Base-by-base conservation (phyloP, 1,140 invertebrate species). In the Hylaeus anthracinus region DNA sequence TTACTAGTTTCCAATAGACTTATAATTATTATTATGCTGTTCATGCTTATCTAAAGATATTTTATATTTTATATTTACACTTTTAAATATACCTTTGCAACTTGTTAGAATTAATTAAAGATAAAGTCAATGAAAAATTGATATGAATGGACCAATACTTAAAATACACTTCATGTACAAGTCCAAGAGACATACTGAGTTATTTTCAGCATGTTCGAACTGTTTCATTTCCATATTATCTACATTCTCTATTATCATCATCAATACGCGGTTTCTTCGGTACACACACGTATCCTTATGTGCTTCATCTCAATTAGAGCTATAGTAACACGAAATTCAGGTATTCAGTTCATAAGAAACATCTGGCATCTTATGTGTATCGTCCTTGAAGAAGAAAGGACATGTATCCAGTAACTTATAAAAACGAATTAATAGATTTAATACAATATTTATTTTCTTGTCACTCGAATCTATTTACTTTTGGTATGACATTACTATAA, bases 201-300 rank as follows among this genome's bases (percentile, higher is more conserved):
- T 79, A 79, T 72, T 79, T 79, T 26, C 51, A 72, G 48, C 51
- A 63, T 45, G 8, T 51, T 39, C 60, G 53, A 55, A 73, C 70
- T 79, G 71, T 66, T 73, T 65, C 70, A 65, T 73, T 64, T 73
- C 65, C 77, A 73, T 73, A 66, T 79, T 79, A 26, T 26, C 26
- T 26, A 41, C 61, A 79, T 63, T n/a, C 43, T 48, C 67, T 41
- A 72, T 73, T 79, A 79, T 72, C 26, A 53, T 63, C 69, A n/a
- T 72, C 61, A 65, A 48, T 41, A 39, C 43, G 39, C 9, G 8
- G 56, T 70, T 10, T 12, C 48, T 79, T 79, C 12, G 41, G 37
- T 69, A 77, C 37, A 72, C 37, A 72, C 76, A 78, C 12, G 1
- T 43, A 8, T 37, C 9, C 15, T 8, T 51, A 1, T 26, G 39